A percentile compares a stretch with the other conserved stretches of the same genome.
Evolutionary conservation across 1,140 invertebrate genomes (phyloP).

Genomic region (Mizuhopecten yessoensis): DNA sequence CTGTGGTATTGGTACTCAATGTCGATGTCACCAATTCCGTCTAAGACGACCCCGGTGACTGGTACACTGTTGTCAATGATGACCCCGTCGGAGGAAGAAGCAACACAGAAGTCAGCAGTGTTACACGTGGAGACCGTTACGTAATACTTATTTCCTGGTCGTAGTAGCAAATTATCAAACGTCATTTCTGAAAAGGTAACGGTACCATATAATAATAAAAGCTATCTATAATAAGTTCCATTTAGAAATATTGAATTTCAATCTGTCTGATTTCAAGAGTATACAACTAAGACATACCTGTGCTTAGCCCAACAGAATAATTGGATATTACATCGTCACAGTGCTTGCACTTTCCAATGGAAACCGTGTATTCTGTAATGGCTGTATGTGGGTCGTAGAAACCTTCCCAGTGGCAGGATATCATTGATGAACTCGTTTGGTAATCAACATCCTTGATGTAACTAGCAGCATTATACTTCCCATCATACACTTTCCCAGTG

Average conservation of each 20-base stretch:
- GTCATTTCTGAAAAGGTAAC: slow-evolving; percentile 14
- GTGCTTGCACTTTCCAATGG: slow-evolving; percentile 60
- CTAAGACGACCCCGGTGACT: slow-evolving; percentile 58
- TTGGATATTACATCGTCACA: slow-evolving; percentile 61
- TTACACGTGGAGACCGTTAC: slow-evolving; percentile 68
- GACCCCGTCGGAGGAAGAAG: slow-evolving; percentile 66
- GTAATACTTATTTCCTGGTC: slow-evolving; percentile 62
- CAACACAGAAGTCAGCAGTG: slow-evolving; percentile 62
- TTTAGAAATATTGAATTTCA: too few species aligned
- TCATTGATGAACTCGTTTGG: slow-evolving; percentile 50
- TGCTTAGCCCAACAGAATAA: slow-evolving; percentile 45
- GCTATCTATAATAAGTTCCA: too few species aligned
- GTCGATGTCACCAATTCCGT: slow-evolving; percentile 63
- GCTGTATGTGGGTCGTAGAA: slow-evolving; percentile 62
- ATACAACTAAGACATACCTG: slow-evolving; percentile 41
- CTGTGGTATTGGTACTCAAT: slow-evolving; percentile 66
- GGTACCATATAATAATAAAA: too few species aligned
- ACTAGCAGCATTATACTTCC: neutral
- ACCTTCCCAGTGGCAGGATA: slow-evolving; percentile 61
- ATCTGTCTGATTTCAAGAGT: too few species aligned
- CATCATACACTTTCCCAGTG: slow-evolving; percentile 48
- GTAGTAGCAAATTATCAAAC: slow-evolving; percentile 49
- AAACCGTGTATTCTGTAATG: slow-evolving; percentile 56
- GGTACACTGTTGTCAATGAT: slow-evolving; percentile 66
- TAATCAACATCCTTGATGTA: slow-evolving; percentile 60